A percentile compares a stretch with the other conserved stretches of the same genome.
phyloP scores from a whole-genome alignment of 2,888 invertebrate genomes.

The Drosophila conformis region DNA sequence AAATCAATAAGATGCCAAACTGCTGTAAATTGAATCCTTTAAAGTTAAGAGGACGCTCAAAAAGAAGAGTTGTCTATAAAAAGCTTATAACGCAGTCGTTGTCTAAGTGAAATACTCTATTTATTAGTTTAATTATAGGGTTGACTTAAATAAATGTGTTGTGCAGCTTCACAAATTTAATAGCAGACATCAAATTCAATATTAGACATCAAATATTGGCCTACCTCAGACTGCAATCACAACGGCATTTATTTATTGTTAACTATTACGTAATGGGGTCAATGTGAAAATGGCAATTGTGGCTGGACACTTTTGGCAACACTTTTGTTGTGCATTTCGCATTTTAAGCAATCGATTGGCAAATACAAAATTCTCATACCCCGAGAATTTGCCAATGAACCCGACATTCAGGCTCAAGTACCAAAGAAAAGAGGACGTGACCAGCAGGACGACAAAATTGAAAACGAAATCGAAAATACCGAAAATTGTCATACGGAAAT shows the following conservation, averaged over 20 bases:
- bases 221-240: neutral
- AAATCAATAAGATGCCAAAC: constrained; percentile 21
- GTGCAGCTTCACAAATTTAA: neutral
- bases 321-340: constrained; percentile 26
- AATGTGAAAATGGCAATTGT: constrained; percentile 11
- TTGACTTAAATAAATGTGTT: neutral
- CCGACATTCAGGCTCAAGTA: constrained; percentile 14
- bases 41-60: neutral
- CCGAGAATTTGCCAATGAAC: constrained; percentile 41
- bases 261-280: constrained; percentile 9
- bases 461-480: constrained; percentile 25
- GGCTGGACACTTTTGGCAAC: constrained; percentile 12
- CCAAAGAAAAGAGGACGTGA: constrained; percentile 19
- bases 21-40: constrained; percentile 15
- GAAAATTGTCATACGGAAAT: constrained; percentile 46
- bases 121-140: neutral
- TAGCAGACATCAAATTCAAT: too few species aligned
- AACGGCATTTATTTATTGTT: neutral
- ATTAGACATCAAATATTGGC: neutral
- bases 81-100: neutral
- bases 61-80: neutral
- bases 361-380: constrained; percentile 17
- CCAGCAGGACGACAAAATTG: constrained; percentile 19
- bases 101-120: neutral
- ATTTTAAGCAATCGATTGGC: constrained; percentile 55